A percentile compares a stretch with the other conserved stretches of the same genome.
phyloP scores from a whole-genome alignment of 2,797 vertebrate genomes.

The Leptodactylus fallax region DNA sequence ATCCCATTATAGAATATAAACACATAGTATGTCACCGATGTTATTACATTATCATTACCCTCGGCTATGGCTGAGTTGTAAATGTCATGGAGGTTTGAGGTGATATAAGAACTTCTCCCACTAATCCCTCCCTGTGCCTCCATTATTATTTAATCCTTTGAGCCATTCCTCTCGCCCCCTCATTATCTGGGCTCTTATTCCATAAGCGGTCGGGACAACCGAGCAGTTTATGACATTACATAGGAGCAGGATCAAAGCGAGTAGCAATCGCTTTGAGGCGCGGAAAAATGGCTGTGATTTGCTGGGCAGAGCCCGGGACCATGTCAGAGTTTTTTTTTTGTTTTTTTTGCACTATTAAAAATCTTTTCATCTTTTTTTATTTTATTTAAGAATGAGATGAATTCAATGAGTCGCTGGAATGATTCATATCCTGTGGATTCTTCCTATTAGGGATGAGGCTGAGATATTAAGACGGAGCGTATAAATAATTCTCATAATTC shows the following conservation, averaged over 20 bases:
- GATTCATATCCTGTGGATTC: constrained; percentile 76
- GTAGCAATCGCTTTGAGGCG: constrained; percentile 64
- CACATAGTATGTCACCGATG: constrained; percentile 68
- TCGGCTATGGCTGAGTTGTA: constrained; percentile 68
- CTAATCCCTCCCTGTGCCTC: neutral
- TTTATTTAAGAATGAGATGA: constrained; percentile 71
- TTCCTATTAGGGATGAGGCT: constrained; percentile 73
- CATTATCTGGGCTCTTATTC: constrained; percentile 74
- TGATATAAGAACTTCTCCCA: neutral
- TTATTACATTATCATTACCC: neutral
- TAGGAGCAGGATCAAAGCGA: constrained; percentile 60
- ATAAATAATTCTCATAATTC: constrained; percentile 79
- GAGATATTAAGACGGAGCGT: constrained; percentile 74
- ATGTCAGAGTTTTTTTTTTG: constrained; percentile 63
- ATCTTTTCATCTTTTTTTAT: constrained; percentile 71
- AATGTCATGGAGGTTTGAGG: constrained; percentile 74
- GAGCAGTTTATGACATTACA: constrained; percentile 76
- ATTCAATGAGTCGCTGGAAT: constrained; percentile 71
- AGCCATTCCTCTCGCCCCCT: constrained; percentile 67
- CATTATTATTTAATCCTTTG: constrained; percentile 78
- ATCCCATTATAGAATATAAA: constrained; percentile 72
- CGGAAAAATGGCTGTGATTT: constrained; percentile 66
- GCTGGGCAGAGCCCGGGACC: constrained; percentile 69
- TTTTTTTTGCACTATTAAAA: constrained; percentile 72
- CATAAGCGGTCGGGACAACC: constrained; percentile 77